Evolutionary conservation across 2,797 vertebrate genomes (phyloP), one percentile per base, ranked within the genome.

Genomic region (Enteromius paludinosus): DNA sequence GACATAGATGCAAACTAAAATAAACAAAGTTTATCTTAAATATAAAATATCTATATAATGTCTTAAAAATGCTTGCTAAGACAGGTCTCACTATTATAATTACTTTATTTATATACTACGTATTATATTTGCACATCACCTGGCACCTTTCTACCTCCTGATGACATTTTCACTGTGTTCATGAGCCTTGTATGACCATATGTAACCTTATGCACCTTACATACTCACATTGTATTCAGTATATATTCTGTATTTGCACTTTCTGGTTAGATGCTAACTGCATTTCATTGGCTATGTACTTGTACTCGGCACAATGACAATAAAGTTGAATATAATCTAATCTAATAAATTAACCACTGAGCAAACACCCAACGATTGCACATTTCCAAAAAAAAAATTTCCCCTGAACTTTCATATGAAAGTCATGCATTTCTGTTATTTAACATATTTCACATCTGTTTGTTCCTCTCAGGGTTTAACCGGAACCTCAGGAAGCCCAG

Each of bases 401-500:
- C 43, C 0, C 15, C 3, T 62, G 38, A 28, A 76, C 45, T 77
- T 64, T 28, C 45, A 35, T 10, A 4, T 52, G 17, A 35, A 49
- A 23, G 10, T 41, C 10, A 69, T 52, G 15, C 54, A 74, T 23
- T 47, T 78, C 35, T 72, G 47, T 79, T 17, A 6, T 30, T 6
- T 30, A 62, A 62, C 14, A 7, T 17, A 62, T 62, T 70, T n/a
- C 2, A 30, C 20, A 17, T 62, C 14, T 86, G 33, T 84, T 49
- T 38, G 0, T 66, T 61, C 70, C 77, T 20, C 43, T 14, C 90
- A 97, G 96, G 96, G 96, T 83, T 12, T 81, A 2, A 25, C 0
- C 28, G 96, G 96, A 80, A 14, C 4, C 28, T 82, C 85, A 18
- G 96, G 96, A 84, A 17, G 25, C 2, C 28, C n/a, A 84, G 96